Evolutionary conservation across 2,113 vertebrate species (phyloP).

Genomic region (Aptenodytes forsteri): DNA sequence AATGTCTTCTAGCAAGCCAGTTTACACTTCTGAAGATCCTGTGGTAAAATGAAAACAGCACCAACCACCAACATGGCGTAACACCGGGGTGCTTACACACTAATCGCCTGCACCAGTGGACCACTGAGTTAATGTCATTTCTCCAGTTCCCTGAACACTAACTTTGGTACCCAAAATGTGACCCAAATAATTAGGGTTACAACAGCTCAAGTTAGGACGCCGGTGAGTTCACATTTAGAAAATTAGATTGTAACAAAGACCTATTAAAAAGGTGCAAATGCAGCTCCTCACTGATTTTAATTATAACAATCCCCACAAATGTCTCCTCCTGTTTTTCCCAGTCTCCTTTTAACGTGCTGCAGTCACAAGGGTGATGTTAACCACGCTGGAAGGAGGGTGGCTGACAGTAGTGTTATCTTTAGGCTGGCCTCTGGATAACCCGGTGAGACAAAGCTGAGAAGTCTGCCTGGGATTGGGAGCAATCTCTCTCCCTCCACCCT

Average conservation of each 20-base stretch:
- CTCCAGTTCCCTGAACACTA: background rate
- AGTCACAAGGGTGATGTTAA: background rate
- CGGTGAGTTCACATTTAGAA: background rate
- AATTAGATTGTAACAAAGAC: background rate
- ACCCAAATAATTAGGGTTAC: background rate
- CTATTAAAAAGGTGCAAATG: background rate
- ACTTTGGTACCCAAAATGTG: background rate
- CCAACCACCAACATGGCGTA: background rate
- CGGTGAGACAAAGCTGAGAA: background rate
- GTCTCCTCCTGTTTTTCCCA: background rate
- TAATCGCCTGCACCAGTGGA: background rate
- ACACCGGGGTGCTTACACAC: background rate
- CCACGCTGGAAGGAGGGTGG: background rate
- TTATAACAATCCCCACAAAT: background rate
- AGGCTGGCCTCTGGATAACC: background rate
- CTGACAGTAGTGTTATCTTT: background rate
- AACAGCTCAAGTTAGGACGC: background rate
- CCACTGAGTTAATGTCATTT: background rate
- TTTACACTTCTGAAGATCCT: background rate
- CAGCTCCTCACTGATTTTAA: background rate
- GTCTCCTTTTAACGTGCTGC: rapidly evolving
- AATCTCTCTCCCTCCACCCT: background rate
- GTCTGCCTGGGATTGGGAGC: background rate
- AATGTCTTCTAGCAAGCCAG: background rate
- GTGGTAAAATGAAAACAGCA: background rate